Conservation (phyloP, 2,797 vertebrate genomes). For the Alcedo atthis region DNA sequence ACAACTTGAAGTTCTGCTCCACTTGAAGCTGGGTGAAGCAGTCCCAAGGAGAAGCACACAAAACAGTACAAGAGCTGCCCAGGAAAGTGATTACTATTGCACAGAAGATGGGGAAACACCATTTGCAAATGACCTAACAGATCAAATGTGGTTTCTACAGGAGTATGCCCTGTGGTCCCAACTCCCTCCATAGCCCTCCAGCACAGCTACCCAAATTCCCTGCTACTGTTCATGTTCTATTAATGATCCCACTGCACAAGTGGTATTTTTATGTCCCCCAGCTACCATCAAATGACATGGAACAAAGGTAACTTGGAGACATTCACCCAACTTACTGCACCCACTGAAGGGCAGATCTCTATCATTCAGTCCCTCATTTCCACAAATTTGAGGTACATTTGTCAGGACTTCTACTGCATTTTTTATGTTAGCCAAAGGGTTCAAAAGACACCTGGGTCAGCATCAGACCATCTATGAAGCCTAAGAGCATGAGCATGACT, state of each 20-base stretch:
- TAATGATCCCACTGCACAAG: not conserved
- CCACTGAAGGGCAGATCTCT: not conserved
- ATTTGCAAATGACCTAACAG: not conserved
- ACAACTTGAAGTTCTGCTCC: rapidly evolving
- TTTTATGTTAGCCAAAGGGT: not conserved
- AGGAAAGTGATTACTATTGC: not conserved
- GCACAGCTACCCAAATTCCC: not conserved
- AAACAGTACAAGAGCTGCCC: not conserved
- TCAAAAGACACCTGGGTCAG: not conserved
- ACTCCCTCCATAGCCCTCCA: not conserved
- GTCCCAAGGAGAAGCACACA: not conserved
- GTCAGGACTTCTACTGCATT: not conserved
- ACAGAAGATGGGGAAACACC: not conserved
- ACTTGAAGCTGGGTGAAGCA: not conserved
- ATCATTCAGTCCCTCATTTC: not conserved
- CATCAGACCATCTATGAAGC: not conserved
- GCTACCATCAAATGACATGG: not conserved
- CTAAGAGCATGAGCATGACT: not conserved
- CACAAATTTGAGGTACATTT: not conserved
- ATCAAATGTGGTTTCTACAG: not conserved
- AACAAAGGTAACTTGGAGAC: not conserved
- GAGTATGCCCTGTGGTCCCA: not conserved
- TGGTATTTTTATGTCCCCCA: not conserved
- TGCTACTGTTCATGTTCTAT: no score
- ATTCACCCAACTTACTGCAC: not conserved